Percentiles rank a stretch among this genome's conserved stretches.
Conservation (phyloP, 2,888 invertebrate species). For the Linnaemya vulpina region DNA sequence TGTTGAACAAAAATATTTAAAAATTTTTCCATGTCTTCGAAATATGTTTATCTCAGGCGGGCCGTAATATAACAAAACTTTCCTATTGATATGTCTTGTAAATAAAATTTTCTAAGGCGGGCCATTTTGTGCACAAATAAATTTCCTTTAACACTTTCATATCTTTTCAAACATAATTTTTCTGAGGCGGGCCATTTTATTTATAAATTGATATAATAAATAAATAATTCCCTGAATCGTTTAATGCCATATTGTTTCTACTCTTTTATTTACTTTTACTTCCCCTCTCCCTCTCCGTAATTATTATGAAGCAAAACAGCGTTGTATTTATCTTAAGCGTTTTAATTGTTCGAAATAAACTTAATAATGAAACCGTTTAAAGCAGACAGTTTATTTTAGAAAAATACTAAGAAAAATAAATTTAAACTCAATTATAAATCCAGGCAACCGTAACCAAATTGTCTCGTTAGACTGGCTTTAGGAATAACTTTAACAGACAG, state of each 20-base stretch:
- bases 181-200: constrained; percentile 9
- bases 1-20: neutral
- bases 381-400: constrained; percentile 69
- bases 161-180: neutral
- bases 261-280: neutral
- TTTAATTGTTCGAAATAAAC: constrained; percentile 28
- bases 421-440: constrained; percentile 76
- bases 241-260: neutral
- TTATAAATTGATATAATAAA: too few species aligned
- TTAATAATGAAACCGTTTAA: constrained; percentile 30
- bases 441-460: constrained; percentile 78
- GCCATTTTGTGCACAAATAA: neutral
- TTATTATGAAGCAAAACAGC: neutral
- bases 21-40: neutral
- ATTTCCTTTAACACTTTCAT: too few species aligned
- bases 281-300: neutral
- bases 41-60: neutral
- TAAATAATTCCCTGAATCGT: neutral
- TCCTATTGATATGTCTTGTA: neutral
- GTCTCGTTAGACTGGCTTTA: constrained; percentile 47
- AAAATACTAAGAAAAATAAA: neutral
- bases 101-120: neutral
- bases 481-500: constrained; percentile 5
- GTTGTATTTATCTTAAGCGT: constrained; percentile 71
- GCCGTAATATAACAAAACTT: neutral